Conservation (phyloP, 2,888 invertebrate species). For the Sphaeridia pumilis region DNA sequence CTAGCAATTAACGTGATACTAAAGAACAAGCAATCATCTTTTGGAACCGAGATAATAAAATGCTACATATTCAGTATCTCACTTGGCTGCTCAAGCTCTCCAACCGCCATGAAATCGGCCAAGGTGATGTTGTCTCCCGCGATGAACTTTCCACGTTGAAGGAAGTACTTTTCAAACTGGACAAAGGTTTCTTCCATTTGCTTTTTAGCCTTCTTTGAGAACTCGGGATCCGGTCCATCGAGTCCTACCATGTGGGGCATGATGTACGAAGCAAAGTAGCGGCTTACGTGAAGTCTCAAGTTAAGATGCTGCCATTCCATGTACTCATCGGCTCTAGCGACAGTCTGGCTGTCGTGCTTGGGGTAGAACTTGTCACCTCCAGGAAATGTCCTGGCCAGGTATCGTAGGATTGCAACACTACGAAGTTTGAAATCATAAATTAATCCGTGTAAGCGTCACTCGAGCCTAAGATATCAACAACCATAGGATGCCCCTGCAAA, state of each 20-base stretch:
- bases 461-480: too few species aligned
- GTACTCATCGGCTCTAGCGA: conserved; percentile 59
- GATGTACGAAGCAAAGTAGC: conserved; percentile 37
- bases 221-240: background rate
- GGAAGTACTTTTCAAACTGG: conserved; percentile 7
- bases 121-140: conserved; percentile 4
- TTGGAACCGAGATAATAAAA: too few species aligned
- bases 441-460: too few species aligned
- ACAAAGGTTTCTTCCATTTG: conserved; percentile 2
- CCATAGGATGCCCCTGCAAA: too few species aligned
- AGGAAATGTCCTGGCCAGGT: conserved; percentile 49
- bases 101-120: conserved; percentile 11
- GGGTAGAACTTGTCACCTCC: conserved; percentile 54
- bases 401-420: conserved; percentile 61
- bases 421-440: too few species aligned
- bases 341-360: conserved; percentile 44
- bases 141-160: conserved; percentile 3
- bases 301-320: conserved; percentile 66
- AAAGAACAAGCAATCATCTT: too few species aligned
- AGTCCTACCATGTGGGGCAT: conserved; percentile 46
- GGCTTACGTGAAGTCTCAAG: conserved; percentile 36
- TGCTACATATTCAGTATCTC: too few species aligned
- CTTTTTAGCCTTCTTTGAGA: background rate
- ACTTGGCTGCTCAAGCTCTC: conserved; percentile 8
- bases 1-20: too few species aligned